Evolutionary conservation across 2,888 invertebrate species (phyloP).

Genomic region (Dascillus cervinus): DNA sequence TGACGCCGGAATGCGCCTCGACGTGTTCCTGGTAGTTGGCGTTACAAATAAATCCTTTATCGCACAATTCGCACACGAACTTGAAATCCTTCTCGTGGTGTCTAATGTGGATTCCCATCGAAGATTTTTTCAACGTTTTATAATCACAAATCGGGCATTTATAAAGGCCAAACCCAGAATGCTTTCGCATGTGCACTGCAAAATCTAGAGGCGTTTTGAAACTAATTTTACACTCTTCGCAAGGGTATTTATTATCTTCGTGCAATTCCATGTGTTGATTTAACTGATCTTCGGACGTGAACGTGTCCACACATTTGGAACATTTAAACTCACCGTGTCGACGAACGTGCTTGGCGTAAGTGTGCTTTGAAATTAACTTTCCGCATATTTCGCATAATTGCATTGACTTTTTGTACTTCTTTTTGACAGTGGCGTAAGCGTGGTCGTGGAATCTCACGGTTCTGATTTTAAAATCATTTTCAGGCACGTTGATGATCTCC

Average conservation of each 20-base stretch:
- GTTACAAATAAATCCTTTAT: constrained; percentile 26
- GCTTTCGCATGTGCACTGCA: constrained; percentile 14
- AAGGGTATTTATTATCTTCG: constrained; percentile 22
- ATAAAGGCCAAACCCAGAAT: constrained; percentile 11
- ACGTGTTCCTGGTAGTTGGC: constrained; percentile 27
- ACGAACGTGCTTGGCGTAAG: not conserved
- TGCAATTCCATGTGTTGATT: constrained; percentile 25
- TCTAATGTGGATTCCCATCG: constrained; percentile 20
- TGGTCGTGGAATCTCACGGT: too few species aligned
- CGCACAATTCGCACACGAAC: constrained; percentile 28
- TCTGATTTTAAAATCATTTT: too few species aligned
- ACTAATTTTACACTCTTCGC: constrained; percentile 22
- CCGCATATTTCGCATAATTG: constrained; percentile 32
- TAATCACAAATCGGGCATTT: constrained; percentile 16
- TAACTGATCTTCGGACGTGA: constrained; percentile 15
- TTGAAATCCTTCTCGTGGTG: constrained; percentile 21
- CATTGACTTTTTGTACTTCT: too few species aligned
- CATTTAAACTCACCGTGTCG: constrained; percentile 4
- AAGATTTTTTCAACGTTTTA: constrained; percentile 13
- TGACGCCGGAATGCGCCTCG: constrained; percentile 31
- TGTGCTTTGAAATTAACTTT: constrained; percentile 23
- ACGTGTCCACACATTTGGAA: not conserved
- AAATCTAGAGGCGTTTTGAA: constrained; percentile 23
- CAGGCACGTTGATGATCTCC: too few species aligned
- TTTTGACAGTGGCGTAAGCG: too few species aligned